Evolutionary conservation across 2,113 vertebrate species (phyloP).

Genomic region (Hucho hucho): DNA sequence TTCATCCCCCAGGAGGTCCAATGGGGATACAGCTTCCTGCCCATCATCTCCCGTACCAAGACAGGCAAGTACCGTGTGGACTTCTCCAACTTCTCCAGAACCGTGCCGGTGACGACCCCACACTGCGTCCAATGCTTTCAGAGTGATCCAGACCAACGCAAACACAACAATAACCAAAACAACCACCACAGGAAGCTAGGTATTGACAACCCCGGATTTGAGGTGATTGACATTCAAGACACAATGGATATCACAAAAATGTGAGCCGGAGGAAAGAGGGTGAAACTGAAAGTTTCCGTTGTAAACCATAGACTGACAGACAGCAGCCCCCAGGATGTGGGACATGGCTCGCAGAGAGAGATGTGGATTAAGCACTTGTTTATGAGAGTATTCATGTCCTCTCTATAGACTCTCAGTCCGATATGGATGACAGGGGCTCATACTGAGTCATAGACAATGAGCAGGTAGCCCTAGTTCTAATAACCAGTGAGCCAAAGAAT

Average conservation of each 20-base stretch:
- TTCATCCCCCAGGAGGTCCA: slow-evolving; percentile 92
- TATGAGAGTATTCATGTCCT: not conserved
- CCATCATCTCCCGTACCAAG: slow-evolving; percentile 88
- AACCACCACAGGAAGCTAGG: slow-evolving; percentile 51
- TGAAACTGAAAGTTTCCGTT: too few species aligned
- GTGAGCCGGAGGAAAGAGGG: slow-evolving; percentile 36
- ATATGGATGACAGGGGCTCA: too few species aligned
- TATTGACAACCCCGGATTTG: slow-evolving; percentile 70
- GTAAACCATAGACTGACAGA: not conserved
- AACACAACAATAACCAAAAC: slow-evolving; percentile 33
- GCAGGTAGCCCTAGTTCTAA: too few species aligned
- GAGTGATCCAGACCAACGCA: slow-evolving; percentile 39
- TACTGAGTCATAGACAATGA: too few species aligned
- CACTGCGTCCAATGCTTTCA: slow-evolving; percentile 71
- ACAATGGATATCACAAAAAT: slow-evolving; percentile 55
- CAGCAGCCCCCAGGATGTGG: slow-evolving; percentile 3
- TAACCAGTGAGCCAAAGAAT: too few species aligned
- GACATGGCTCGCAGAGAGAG: not conserved
- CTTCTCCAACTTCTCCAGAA: slow-evolving; percentile 90
- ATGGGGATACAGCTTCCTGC: slow-evolving; percentile 92
- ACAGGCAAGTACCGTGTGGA: slow-evolving; percentile 90
- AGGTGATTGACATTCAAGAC: slow-evolving; percentile 64
- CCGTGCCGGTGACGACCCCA: slow-evolving; percentile 63
- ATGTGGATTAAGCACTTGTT: not conserved
- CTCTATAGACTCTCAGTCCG: too few species aligned